Evolutionary conservation across 2,113 vertebrate species (phyloP).

Genomic region (Urocynchramus pylzowi): DNA sequence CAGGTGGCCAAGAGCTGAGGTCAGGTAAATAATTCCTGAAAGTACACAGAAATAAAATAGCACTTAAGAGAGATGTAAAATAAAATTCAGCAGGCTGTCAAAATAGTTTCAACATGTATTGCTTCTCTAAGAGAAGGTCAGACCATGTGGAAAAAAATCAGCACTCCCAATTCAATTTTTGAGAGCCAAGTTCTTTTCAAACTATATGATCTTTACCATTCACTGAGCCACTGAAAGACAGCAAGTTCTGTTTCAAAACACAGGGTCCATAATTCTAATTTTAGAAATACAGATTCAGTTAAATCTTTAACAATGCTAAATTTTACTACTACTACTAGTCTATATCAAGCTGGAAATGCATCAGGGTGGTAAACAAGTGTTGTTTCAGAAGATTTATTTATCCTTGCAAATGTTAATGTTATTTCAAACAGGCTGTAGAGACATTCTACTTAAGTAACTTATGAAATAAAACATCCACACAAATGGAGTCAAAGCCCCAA

Average conservation of each 20-base stretch:
- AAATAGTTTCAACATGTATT: not conserved
- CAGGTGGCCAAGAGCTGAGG: slow-evolving; percentile 78
- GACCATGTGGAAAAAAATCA: not conserved
- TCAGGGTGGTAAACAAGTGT: not conserved
- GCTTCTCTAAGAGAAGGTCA: not conserved
- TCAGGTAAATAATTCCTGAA: slow-evolving; percentile 83
- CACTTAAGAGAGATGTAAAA: not conserved
- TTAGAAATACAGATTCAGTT: not conserved
- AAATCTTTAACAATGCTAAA: not conserved
- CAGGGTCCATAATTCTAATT: not conserved
- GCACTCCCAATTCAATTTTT: not conserved
- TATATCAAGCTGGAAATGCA: not conserved
- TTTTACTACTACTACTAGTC: not conserved
- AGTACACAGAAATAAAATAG: not conserved
- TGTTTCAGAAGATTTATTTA: not conserved
- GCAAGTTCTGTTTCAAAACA: not conserved
- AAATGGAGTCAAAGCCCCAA: not conserved
- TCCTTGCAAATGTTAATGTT: not conserved
- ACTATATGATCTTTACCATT: not conserved
- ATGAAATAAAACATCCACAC: not conserved
- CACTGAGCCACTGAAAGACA: not conserved
- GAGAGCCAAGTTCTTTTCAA: not conserved
- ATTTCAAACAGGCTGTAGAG: not conserved
- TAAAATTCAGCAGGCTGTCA: not conserved
- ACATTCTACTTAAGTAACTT: not conserved